phyloP scores from a whole-genome alignment of 2,888 invertebrate genomes.

The Cheiracanthium punctorium region DNA sequence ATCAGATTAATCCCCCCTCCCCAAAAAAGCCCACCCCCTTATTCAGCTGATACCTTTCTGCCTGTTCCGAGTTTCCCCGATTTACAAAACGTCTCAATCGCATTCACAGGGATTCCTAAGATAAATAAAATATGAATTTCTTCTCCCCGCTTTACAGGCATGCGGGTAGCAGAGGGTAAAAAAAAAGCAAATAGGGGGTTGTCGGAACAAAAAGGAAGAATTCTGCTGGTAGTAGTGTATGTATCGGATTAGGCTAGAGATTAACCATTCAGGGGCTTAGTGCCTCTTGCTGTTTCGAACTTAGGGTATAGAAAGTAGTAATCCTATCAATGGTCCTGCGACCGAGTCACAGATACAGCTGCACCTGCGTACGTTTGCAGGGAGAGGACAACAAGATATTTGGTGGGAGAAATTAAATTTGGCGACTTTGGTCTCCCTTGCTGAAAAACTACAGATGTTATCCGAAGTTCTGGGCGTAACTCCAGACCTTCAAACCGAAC shows the following conservation, averaged over 20 bases:
- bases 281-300: slow-evolving; percentile 28
- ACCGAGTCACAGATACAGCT: slow-evolving; percentile 46
- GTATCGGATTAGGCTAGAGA: slow-evolving; percentile 60
- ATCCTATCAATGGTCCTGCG: slow-evolving; percentile 51
- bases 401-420: not conserved
- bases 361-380: slow-evolving; percentile 47
- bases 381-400: not conserved
- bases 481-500: not conserved
- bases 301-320: slow-evolving; percentile 37
- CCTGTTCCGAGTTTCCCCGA: not conserved
- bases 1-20: not conserved
- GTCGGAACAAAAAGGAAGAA: not conserved
- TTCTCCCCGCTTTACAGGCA: slow-evolving; percentile 16
- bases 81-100: slow-evolving; percentile 57
- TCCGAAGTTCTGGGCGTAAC: not conserved
- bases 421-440: not conserved
- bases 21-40: too few species aligned
- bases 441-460: not conserved
- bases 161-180: slow-evolving; percentile 48
- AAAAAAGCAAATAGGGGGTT: not conserved
- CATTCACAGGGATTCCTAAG: slow-evolving; percentile 7
- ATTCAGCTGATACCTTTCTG: slow-evolving; percentile 1
- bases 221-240: slow-evolving; percentile 62
- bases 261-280: slow-evolving; percentile 39
- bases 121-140: slow-evolving; percentile 60